Conservation (phyloP, 2,113 vertebrate genomes). For the Dasyornis broadbenti region DNA sequence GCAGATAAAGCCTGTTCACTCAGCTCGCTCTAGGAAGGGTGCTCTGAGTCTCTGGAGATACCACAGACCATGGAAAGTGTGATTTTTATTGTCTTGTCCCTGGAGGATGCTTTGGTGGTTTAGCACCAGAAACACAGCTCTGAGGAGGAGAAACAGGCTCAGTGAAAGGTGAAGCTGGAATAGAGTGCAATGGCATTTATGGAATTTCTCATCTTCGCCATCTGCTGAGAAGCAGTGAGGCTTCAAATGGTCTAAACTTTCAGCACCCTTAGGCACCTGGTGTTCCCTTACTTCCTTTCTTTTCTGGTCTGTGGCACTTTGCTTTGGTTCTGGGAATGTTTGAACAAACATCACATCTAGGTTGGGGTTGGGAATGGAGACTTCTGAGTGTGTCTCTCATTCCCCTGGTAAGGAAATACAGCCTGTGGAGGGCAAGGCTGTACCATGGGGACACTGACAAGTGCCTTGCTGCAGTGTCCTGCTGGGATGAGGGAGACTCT, state of each 20-base stretch:
- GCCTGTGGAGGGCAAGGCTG: not conserved
- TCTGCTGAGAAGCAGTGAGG: not conserved
- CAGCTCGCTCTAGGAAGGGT: not conserved
- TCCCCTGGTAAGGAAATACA: not conserved
- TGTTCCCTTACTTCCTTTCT: not conserved
- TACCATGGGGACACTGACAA: fast-evolving
- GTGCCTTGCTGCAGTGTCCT: not conserved
- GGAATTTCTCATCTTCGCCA: not conserved
- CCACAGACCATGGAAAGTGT: not conserved
- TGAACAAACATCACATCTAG: not conserved
- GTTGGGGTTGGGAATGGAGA: not conserved
- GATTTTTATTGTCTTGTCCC: not conserved
- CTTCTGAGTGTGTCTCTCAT: not conserved
- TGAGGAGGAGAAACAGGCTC: not conserved
- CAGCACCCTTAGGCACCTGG: not conserved
- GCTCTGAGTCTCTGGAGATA: not conserved
- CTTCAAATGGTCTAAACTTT: not conserved
- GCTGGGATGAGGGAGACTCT: not conserved
- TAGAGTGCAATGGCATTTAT: not conserved
- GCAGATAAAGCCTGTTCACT: not conserved
- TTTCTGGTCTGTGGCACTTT: not conserved
- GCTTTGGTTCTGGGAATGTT: not conserved
- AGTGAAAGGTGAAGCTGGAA: not conserved
- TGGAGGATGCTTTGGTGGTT: not conserved
- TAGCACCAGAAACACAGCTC: not conserved